These are phyloP conservation scores for Lepisosteus oculatus DNA, from an alignment of 2,113 vertebrate species.

Conservation along the genomic window DNA sequence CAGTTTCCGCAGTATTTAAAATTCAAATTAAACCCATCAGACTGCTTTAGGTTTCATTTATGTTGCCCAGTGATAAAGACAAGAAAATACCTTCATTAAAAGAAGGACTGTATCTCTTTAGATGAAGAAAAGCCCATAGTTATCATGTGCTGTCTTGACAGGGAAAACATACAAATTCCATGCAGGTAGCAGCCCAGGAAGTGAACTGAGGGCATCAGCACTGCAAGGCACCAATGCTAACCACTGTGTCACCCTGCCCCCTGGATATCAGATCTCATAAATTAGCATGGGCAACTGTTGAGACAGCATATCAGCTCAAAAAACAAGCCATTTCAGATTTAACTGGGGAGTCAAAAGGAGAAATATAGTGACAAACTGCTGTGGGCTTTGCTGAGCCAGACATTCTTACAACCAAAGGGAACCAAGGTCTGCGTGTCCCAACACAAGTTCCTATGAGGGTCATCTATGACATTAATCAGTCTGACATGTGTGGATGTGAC, in stretches of 20 bases:
- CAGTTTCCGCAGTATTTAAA: too few species aligned
- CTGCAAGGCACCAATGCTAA: too few species aligned
- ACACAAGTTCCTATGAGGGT: neutral
- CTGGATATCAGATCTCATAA: neutral
- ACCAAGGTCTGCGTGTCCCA: neutral
- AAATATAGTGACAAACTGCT: neutral
- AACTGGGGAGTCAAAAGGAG: neutral
- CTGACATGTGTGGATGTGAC: conserved; percentile 15
- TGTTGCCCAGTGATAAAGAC: neutral
- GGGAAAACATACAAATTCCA: too few species aligned
- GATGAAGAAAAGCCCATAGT: neutral
- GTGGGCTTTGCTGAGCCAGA: neutral
- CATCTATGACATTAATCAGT: conserved; percentile 1
- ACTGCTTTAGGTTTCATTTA: neutral
- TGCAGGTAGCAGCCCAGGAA: too few species aligned
- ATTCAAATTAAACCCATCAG: too few species aligned
- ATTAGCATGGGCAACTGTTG: neutral
- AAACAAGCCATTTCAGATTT: conserved; percentile 2
- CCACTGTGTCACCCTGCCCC: neutral
- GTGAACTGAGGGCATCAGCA: too few species aligned
- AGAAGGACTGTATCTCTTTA: neutral
- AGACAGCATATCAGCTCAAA: neutral
- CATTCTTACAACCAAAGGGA: conserved; percentile 6
- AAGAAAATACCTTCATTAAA: neutral
- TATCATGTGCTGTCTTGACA: too few species aligned